Percentiles rank a stretch among this genome's conserved stretches.
These are phyloP conservation scores for Cephonodes hylas DNA, from an alignment of 2,888 invertebrate genomes.

Conservation along the genomic window DNA sequence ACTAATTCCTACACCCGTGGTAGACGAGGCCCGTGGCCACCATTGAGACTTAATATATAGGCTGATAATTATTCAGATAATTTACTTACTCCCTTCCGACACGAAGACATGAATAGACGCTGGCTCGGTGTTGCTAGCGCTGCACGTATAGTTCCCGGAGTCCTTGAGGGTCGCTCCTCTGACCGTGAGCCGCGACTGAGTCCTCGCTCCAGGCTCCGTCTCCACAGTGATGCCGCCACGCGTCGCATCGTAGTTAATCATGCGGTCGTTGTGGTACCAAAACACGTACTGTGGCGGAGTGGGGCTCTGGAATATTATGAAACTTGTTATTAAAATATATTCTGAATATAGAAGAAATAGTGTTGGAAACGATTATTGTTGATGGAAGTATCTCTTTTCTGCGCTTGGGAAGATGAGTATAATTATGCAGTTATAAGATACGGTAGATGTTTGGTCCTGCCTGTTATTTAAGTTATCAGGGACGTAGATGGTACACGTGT, in stretches of 20 bases:
- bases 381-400: no score
- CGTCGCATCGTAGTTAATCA: conserved; percentile 95
- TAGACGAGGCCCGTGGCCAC: no score
- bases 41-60: no score
- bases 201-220: conserved; percentile 92
- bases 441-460: no score
- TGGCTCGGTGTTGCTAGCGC: conserved; percentile 93
- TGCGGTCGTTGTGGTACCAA: conserved; percentile 97
- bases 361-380: no score
- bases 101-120: conserved; percentile 95
- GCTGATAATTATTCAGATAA: no score
- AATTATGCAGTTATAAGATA: no score
- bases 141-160: conserved; percentile 95
- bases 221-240: conserved; percentile 91
- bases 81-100: conserved; percentile 90
- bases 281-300: conserved; percentile 96
- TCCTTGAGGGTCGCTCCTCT: conserved; percentile 92
- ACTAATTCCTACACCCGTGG: no score
- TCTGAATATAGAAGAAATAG: no score
- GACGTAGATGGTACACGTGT: no score
- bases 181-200: conserved; percentile 92
- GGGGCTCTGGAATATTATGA: conserved; percentile 87
- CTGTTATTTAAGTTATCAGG: no score
- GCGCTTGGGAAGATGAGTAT: no score
- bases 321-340: not conserved